Evolutionary conservation across 1,140 invertebrate genomes (phyloP), one percentile per base, ranked within the genome.

Genomic region (Pinna nobilis): DNA sequence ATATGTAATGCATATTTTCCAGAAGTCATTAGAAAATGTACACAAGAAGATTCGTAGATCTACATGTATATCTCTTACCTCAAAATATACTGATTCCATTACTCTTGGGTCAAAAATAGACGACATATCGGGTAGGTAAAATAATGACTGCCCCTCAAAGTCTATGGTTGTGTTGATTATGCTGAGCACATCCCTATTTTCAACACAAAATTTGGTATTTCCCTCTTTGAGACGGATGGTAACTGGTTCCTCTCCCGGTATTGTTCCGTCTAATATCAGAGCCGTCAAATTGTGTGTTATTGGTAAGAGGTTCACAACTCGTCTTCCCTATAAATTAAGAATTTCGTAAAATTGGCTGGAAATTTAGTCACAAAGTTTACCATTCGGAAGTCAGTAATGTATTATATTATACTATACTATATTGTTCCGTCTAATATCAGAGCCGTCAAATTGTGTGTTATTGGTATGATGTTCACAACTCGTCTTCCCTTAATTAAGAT

Each of bases 241-340:
- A 6, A 20, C 41, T 18, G 67, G 49, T 18, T 25, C 67, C 37
- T 75, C 73, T 11, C 67, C 73, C 13, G 73, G 57, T 23, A 75
- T 60, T 7, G 35, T 64, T 1, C 41, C 73, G 13, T 63, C 25
- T 23, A 75, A 23, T 11, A 75, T 15, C 15, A 75, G 30, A 4
- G 57, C 32, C 5, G 69, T 64, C 44, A 71, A 23, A 33, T 71
- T 71, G 28, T 71, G 47, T 3, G 47, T 44, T 9, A 71, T 23
- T 3, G 32, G n/a, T 32, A 64, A 37, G 30, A 64, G 15, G 3
- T 71, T 60, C 23, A 71, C 23, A 0, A 51, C 69, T 50, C n/a
- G 25, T 28, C 64, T 13, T 20, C 69, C 69, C 69, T 71, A 20
- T 0, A 37, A 57, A n/a, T n/a, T n/a, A n/a, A n/a, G n/a, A n/a